These are phyloP conservation scores for Drosophila formosana DNA, from an alignment of 2,888 invertebrate genomes.

Conservation along the genomic window DNA sequence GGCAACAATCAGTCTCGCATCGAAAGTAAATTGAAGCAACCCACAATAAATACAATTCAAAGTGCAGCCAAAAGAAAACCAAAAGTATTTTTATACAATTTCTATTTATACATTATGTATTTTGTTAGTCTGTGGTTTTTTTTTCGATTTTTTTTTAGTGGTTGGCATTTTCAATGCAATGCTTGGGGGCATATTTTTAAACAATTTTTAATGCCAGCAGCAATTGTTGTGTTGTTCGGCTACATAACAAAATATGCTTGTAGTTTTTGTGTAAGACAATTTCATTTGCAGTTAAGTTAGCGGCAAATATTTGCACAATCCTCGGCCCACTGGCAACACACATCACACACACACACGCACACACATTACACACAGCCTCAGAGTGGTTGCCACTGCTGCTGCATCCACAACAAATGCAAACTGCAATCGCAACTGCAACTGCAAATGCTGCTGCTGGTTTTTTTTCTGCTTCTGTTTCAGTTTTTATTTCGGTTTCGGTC, in stretches of 20 bases:
- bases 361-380: conserved; percentile 4
- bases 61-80: conserved; percentile 64
- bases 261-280: conserved; percentile 65
- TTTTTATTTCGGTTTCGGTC: conserved; percentile 66
- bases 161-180: conserved; percentile 63
- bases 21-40: conserved; percentile 51
- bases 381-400: conserved; percentile 23
- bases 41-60: conserved; percentile 33
- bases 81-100: conserved; percentile 65
- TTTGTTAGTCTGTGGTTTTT: conserved; percentile 11
- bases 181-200: conserved; percentile 58
- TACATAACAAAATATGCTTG: conserved; percentile 24
- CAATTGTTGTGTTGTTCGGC: conserved; percentile 40
- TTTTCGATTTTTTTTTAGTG: conserved; percentile 28
- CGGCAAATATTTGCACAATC: conserved; percentile 75
- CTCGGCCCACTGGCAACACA: conserved; percentile 51
- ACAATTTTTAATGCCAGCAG: conserved; percentile 34
- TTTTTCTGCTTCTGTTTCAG: conserved; percentile 37
- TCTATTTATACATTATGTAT: conserved; percentile 57
- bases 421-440: conserved; percentile 14
- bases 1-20: conserved; percentile 23
- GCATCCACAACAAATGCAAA: conserved; percentile 21
- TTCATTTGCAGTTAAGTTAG: conserved; percentile 73
- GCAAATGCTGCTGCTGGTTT: conserved; percentile 31
- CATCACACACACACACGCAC: conserved; percentile 17